Conservation (phyloP, 2,888 invertebrate genomes). For the Chloromyia formosa region DNA sequence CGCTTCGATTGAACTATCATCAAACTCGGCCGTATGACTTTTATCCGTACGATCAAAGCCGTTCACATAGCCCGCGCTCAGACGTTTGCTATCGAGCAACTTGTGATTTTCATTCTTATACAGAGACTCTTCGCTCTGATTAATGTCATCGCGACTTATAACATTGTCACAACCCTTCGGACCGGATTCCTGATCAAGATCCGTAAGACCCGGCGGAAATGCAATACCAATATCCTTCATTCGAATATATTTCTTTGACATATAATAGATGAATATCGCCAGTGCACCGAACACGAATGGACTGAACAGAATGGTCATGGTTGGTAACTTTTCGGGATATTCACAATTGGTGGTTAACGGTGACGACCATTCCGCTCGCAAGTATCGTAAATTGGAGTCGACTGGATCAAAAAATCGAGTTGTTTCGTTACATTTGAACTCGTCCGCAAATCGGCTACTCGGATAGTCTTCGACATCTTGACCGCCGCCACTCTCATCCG, state of each 20-base stretch:
- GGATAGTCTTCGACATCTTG: constrained; percentile 44
- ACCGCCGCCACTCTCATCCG: constrained; percentile 10
- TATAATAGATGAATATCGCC: constrained; percentile 51
- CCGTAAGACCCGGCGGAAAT: constrained; percentile 57
- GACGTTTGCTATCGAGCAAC: constrained; percentile 52
- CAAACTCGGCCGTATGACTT: constrained; percentile 50
- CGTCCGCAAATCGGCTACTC: not conserved
- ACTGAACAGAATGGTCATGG: constrained; percentile 51
- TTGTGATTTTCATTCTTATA: constrained; percentile 53
- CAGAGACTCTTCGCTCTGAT: constrained; percentile 52
- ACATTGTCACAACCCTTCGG: constrained; percentile 54
- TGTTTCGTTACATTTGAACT: constrained; percentile 44
- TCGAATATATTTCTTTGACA: constrained; percentile 56
- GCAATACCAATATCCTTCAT: constrained; percentile 60
- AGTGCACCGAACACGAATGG: constrained; percentile 47
- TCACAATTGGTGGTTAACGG: constrained; percentile 1
- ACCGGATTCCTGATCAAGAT: constrained; percentile 55
- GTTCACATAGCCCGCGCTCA: constrained; percentile 52
- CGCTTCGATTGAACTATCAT: constrained; percentile 45
- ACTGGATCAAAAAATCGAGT: not conserved
- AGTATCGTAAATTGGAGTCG: not conserved
- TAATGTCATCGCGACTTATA: constrained; percentile 47
- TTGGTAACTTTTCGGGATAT: constrained; percentile 44
- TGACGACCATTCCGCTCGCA: constrained; percentile 46
- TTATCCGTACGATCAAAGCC: constrained; percentile 47